These are phyloP conservation scores for Leptinotarsa defecta DNA, from an alignment of 1,140 invertebrate species.

Conservation along the genomic window DNA sequence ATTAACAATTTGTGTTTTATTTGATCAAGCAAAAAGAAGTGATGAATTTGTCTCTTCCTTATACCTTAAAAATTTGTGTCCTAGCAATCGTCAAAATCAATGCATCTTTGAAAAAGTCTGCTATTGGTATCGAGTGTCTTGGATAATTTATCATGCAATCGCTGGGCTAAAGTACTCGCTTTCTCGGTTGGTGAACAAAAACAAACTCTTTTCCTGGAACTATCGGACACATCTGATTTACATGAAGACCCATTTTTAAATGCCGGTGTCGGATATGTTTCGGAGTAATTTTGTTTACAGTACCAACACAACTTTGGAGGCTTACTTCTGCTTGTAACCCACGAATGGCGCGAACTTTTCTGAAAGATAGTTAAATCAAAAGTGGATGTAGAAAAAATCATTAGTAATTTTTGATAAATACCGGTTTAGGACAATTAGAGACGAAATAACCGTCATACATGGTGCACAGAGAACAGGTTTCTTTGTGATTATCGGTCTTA, in stretches of 20 bases:
- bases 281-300: conserved; percentile 24
- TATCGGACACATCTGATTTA: conserved; percentile 20
- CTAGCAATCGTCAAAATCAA: conserved; percentile 18
- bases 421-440: conserved; percentile 24
- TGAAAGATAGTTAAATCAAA: too few relatives aligned
- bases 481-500: not conserved
- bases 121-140: conserved; percentile 20
- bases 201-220: conserved; percentile 32
- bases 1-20: too few relatives aligned
- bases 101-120: conserved; percentile 18
- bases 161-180: conserved; percentile 29
- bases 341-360: not conserved
- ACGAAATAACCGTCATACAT: conserved; percentile 17
- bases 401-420: too few relatives aligned
- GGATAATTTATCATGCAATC: conserved; percentile 40
- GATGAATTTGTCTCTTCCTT: too few relatives aligned
- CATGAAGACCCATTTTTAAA: conserved; percentile 15
- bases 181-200: conserved; percentile 33
- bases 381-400: too few relatives aligned
- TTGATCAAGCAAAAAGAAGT: too few relatives aligned
- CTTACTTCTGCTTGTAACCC: conserved; percentile 16
- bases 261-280: not conserved
- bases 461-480: conserved; percentile 10
- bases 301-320: conserved; percentile 23
- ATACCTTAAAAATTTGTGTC: not conserved